Conservation (phyloP, 2,888 invertebrate species). For the Chrysotoxum bicinctum region DNA sequence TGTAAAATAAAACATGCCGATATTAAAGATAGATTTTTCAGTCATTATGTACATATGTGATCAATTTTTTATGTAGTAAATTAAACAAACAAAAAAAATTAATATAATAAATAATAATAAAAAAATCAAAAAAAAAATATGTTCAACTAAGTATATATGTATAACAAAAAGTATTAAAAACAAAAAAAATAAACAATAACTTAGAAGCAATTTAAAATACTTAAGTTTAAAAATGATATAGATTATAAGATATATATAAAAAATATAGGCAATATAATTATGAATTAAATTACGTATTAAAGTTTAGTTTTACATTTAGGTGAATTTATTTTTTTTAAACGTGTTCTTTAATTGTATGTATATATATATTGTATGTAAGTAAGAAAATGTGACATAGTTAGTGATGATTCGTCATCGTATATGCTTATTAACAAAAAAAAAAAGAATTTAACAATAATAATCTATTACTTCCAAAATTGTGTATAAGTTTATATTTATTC, state of each 20-base stretch:
- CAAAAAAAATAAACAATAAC: conserved; percentile 55
- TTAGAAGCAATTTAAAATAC: conserved; percentile 65
- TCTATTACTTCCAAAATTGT: conserved; percentile 36
- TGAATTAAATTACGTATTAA: conserved; percentile 8
- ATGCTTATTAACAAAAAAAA: conserved; percentile 6
- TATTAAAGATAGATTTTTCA: conserved; percentile 82
- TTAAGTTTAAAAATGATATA: conserved; percentile 45
- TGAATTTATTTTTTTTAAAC: conserved; percentile 49
- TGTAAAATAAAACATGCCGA: conserved; percentile 84
- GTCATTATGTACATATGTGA: conserved; percentile 83
- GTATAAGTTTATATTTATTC: conserved; percentile 22
- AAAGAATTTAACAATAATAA: conserved; percentile 16
- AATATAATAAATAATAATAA: conserved; percentile 31
- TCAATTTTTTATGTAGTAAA: conserved; percentile 81
- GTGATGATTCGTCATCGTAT: conserved; percentile 29
- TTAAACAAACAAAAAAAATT: conserved; percentile 72
- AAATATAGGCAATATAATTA: conserved; percentile 16
- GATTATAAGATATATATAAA: conserved; percentile 36
- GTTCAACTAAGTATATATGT: conserved; percentile 58
- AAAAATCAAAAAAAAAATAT: conserved; percentile 43
- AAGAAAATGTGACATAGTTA: conserved; percentile 31
- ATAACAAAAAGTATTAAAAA: conserved; percentile 51
- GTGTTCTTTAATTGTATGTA: conserved; percentile 68
- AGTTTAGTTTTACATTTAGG: conserved; percentile 48
- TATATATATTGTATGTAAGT: conserved; percentile 61